phyloP scores from a whole-genome alignment of 2,797 vertebrate genomes.

The Denticeps clupeoides region DNA sequence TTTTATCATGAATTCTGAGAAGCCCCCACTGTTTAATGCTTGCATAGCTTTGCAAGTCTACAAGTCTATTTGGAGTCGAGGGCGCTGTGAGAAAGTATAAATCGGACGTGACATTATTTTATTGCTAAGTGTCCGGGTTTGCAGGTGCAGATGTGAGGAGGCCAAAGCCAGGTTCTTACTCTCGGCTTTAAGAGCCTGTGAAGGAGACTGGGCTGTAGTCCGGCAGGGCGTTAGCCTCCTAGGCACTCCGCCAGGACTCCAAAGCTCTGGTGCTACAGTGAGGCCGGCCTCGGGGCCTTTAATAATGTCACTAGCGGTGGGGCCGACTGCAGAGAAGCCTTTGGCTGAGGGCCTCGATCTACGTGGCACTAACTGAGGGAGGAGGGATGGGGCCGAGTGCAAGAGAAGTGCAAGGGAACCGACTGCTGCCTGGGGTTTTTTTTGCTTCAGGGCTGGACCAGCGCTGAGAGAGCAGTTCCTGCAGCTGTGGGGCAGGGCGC shows the following conservation, averaged over 20 bases:
- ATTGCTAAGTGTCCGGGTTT: conserved; percentile 3
- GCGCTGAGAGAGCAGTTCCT: no score
- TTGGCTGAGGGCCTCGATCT: conserved; percentile 57
- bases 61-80: no score
- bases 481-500: no score
- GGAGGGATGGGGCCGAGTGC: not conserved
- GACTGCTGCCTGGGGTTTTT: not conserved
- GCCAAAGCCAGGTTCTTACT: conserved; percentile 17
- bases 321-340: conserved; percentile 44
- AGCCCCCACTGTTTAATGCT: no score
- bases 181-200: conserved; percentile 16
- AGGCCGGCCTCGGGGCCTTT: conserved; percentile 28
- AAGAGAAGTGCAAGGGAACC: not conserved
- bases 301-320: conserved; percentile 38
- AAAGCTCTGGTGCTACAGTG: conserved; percentile 31
- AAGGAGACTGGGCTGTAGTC: conserved; percentile 10
- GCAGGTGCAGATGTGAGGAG: not conserved
- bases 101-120: not conserved
- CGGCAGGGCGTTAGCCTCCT: conserved; percentile 20
- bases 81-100: no score
- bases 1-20: no score
- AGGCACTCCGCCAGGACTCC: not conserved
- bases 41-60: no score
- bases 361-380: conserved; percentile 57
- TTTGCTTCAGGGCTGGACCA: no score